Conservation (phyloP, 2,797 vertebrate genomes). For the Pipistrellus nathusii region DNA sequence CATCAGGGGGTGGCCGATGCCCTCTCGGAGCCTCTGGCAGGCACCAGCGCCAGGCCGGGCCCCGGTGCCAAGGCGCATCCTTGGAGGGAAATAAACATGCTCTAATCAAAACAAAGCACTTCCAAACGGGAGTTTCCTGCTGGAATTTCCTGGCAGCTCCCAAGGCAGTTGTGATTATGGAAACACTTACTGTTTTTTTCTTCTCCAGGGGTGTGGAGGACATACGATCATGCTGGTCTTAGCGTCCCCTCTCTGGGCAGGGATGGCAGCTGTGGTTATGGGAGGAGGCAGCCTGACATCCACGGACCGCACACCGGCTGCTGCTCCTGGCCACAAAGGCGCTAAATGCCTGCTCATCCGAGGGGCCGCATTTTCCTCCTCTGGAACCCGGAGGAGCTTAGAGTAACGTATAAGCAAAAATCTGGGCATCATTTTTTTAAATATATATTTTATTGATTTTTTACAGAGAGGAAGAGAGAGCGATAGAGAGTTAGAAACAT, state of each 20-base stretch:
- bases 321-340: not conserved
- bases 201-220: not conserved
- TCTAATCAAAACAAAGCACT: conserved; percentile 77
- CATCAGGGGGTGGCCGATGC: not conserved
- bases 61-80: conserved; percentile 67
- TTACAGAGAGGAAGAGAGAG: too few species aligned
- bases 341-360: not conserved
- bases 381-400: not conserved
- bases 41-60: not conserved
- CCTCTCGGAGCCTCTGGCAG: not conserved
- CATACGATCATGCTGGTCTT: not conserved
- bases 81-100: conserved; percentile 74
- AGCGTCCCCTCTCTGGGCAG: conserved; percentile 29
- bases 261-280: not conserved
- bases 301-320: not conserved
- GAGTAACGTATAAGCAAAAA: not conserved
- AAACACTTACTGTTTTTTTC: conserved; percentile 62
- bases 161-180: conserved; percentile 56
- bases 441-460: too few species aligned
- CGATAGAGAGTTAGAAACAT: too few species aligned
- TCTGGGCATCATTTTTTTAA: too few species aligned
- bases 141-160: conserved; percentile 77
- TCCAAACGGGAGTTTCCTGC: conserved; percentile 74
- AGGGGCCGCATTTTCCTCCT: not conserved
- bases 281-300: not conserved